Conservation (phyloP, 2,113 vertebrate genomes). For the Notothenia rossii region DNA sequence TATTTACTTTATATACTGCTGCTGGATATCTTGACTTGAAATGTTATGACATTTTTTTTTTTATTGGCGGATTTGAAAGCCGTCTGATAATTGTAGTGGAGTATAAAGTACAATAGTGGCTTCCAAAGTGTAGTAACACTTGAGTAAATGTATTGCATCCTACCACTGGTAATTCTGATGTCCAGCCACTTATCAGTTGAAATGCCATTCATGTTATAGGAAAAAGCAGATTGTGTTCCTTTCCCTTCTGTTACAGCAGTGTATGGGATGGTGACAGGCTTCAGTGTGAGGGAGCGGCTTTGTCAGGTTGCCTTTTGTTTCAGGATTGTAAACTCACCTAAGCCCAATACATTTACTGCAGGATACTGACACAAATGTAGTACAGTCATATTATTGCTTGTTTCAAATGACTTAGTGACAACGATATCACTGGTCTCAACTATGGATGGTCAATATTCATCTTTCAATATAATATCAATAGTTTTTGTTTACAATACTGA, state of each 20-base stretch:
- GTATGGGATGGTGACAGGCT: slow-evolving; percentile 12
- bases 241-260: not conserved
- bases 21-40: no score
- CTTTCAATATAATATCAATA: no score
- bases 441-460: no score
- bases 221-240: slow-evolving; percentile 43
- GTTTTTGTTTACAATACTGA: no score
- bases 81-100: no score
- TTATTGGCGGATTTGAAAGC: no score
- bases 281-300: not conserved
- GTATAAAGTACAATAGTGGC: no score
- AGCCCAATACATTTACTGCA: slow-evolving; percentile 3
- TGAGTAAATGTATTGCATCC: no score
- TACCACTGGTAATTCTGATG: slow-evolving; percentile 2
- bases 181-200: slow-evolving; percentile 20
- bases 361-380: not conserved
- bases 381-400: not conserved
- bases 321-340: not conserved
- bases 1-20: no score
- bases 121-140: no score
- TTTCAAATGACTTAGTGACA: not conserved
- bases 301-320: slow-evolving; percentile 39
- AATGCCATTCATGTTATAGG: slow-evolving; percentile 46
- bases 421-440: no score
- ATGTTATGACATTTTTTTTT: no score